phyloP scores from a whole-genome alignment of 2,888 invertebrate genomes.

The Microctonus brassicae region DNA sequence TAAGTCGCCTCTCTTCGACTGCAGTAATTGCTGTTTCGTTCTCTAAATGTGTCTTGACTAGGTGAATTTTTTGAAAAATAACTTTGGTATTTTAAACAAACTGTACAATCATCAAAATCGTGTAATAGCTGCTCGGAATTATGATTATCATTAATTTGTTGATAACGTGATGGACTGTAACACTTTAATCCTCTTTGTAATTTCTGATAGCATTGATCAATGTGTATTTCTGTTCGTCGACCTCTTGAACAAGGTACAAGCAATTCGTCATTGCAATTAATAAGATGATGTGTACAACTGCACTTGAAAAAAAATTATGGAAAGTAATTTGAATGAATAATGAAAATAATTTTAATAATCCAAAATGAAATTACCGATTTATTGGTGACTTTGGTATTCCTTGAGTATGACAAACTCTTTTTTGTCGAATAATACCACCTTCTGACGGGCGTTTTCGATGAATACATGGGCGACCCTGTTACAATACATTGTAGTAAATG shows the following conservation, averaged over 20 bases:
- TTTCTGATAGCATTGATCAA: conserved; percentile 49
- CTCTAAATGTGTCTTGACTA: conserved; percentile 18
- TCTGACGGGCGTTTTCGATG: conserved; percentile 53
- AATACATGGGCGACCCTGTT: conserved; percentile 53
- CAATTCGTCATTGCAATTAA: conserved; percentile 36
- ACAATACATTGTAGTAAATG: neutral
- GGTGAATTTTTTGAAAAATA: conserved; percentile 53
- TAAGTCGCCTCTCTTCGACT: conserved; percentile 26
- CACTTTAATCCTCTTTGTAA: conserved; percentile 13
- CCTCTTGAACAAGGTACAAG: conserved; percentile 34
- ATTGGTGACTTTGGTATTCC: conserved; percentile 47
- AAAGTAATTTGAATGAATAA: neutral
- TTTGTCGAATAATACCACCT: conserved; percentile 59
- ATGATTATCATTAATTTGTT: neutral
- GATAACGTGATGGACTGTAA: conserved; percentile 2
- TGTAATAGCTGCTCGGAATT: conserved; percentile 13
- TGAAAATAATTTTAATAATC: neutral
- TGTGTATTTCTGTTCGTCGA: conserved; percentile 37
- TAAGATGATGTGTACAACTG: conserved; percentile 29
- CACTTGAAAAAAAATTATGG: neutral
- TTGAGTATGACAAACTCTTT: conserved; percentile 62
- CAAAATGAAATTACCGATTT: conserved; percentile 49
- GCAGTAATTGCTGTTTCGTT: neutral
- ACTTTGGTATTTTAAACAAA: conserved; percentile 61
- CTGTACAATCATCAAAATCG: conserved; percentile 56